These are phyloP conservation scores for Sebastes paucispinis DNA, from an alignment of 2,797 vertebrate genomes.

Conservation along the genomic window DNA sequence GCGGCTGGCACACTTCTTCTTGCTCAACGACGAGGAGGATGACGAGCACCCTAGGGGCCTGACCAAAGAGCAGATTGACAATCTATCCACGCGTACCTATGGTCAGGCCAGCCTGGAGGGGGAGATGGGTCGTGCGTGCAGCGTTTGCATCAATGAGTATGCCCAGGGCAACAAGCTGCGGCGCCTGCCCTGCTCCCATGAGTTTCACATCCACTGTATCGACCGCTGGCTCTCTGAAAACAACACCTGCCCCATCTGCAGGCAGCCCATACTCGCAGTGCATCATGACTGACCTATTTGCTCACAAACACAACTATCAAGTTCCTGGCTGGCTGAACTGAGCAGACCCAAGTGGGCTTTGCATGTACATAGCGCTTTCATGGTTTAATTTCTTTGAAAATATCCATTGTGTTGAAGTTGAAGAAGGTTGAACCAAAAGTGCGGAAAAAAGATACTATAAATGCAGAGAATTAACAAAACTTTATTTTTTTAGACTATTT, in stretches of 20 bases:
- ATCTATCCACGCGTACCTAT: slow-evolving; percentile 92
- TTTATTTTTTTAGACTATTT: slow-evolving; percentile 87
- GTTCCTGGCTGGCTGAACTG: slow-evolving; percentile 67
- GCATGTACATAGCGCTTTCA: slow-evolving; percentile 84
- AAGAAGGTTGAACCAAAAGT: slow-evolving; percentile 80
- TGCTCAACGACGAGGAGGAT: slow-evolving; percentile 91
- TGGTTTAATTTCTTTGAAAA: slow-evolving; percentile 76
- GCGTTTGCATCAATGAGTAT: slow-evolving; percentile 96
- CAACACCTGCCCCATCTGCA: slow-evolving; percentile 95
- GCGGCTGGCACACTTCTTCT: slow-evolving; percentile 92
- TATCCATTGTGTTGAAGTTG: slow-evolving; percentile 70
- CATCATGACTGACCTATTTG: slow-evolving; percentile 81
- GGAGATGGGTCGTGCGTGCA: slow-evolving; percentile 90
- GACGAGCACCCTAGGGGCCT: slow-evolving; percentile 89
- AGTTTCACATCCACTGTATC: slow-evolving; percentile 97
- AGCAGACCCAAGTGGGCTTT: slow-evolving; percentile 67
- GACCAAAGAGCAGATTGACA: slow-evolving; percentile 99
- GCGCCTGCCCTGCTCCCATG: slow-evolving; percentile 91
- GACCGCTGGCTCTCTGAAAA: slow-evolving; percentile 97
- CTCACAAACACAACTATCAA: slow-evolving; percentile 39
- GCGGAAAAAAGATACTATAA: slow-evolving; percentile 70
- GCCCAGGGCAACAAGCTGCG: slow-evolving; percentile 95
- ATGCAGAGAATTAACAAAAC: slow-evolving; percentile 85
- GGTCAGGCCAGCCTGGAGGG: slow-evolving; percentile 87
- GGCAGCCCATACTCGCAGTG: slow-evolving; percentile 89